Conservation (phyloP, 1,140 invertebrate genomes). For the Watersipora subatra region DNA sequence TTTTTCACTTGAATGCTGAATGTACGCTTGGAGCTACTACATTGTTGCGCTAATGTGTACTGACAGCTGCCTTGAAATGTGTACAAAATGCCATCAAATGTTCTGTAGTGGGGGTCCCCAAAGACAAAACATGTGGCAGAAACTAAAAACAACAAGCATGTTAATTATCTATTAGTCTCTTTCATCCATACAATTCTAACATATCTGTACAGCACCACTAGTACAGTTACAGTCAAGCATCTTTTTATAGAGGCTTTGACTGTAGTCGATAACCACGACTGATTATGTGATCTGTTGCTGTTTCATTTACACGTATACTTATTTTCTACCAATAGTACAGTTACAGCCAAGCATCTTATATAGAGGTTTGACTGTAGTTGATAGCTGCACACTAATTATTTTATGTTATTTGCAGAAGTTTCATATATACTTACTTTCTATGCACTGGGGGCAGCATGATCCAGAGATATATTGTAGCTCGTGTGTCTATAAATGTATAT, state of each 20-base stretch:
- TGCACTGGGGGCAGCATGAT: not conserved
- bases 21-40: conserved; percentile 43
- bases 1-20: conserved; percentile 78
- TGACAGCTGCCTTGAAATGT: conserved; percentile 55
- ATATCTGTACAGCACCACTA: no score
- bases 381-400: no score
- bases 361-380: no score
- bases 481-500: conserved; percentile 2
- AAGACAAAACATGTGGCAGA: conserved; percentile 78
- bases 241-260: no score
- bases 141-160: conserved; percentile 38
- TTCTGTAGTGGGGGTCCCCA: conserved; percentile 80
- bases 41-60: conserved; percentile 36
- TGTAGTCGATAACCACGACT: no score
- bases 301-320: no score
- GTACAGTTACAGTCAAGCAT: no score
- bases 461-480: conserved; percentile 1
- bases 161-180: not conserved
- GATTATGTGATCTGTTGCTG: no score
- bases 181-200: no score
- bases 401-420: no score
- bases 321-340: no score
- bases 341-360: no score
- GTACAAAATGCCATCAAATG: conserved; percentile 80
- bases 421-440: conserved; percentile 4